A percentile compares a stretch with the other conserved stretches of the same genome.
phyloP scores from a whole-genome alignment of 92 coral and sea anemone genomes.

The Epizoanthus stellaris region DNA sequence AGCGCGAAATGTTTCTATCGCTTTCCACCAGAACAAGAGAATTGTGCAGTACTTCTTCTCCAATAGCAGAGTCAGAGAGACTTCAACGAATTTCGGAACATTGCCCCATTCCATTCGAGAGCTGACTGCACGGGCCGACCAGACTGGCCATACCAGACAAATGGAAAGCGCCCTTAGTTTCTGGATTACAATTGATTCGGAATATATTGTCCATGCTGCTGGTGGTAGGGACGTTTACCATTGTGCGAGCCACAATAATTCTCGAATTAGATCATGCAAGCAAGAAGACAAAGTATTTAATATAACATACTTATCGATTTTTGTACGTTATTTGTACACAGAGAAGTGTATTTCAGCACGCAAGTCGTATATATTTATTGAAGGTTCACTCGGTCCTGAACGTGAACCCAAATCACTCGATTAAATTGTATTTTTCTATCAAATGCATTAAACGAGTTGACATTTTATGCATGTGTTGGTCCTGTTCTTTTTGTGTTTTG shows the following conservation, averaged over 20 bases:
- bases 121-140: too few relatives aligned
- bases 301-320: background rate
- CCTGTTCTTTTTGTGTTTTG: background rate
- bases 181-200: too few relatives aligned
- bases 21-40: too few relatives aligned
- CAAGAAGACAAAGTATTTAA: background rate
- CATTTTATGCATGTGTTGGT: background rate
- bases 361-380: constrained; percentile 22
- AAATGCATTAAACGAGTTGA: constrained; percentile 35
- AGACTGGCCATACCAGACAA: too few relatives aligned
- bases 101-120: too few relatives aligned
- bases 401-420: background rate
- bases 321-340: background rate
- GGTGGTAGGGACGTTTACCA: constrained; percentile 1
- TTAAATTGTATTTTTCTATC: constrained; percentile 19
- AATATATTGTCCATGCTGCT: background rate
- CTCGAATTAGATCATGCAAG: background rate
- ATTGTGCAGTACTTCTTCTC: too few relatives aligned
- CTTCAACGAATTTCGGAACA: too few relatives aligned
- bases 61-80: too few relatives aligned
- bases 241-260: background rate
- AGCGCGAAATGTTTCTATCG: too few relatives aligned
- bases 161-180: too few relatives aligned
- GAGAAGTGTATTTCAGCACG: constrained; percentile 8
- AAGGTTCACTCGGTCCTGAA: background rate